Conservation (phyloP, 2,113 vertebrate species). For the Hippolais icterina region DNA sequence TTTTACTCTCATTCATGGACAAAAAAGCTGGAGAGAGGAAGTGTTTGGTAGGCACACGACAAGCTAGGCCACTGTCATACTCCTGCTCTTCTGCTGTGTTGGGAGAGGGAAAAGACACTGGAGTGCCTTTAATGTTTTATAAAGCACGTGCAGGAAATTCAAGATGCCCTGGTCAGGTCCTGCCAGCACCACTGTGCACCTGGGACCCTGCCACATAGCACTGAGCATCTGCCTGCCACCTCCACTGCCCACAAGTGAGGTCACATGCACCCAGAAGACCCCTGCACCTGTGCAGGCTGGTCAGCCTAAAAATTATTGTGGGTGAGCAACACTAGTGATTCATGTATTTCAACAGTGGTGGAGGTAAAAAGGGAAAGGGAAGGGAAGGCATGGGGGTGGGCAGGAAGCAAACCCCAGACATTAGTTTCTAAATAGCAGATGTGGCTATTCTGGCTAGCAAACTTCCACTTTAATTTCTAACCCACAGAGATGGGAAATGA, state of each 20-base stretch:
- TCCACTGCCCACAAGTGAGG: not conserved
- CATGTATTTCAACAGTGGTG: not conserved
- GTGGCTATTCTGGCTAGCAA: slow-evolving; percentile 53
- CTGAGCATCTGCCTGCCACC: not conserved
- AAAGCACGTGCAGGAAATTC: not conserved
- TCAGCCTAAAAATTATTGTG: not conserved
- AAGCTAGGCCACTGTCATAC: not conserved
- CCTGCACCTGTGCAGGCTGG: not conserved
- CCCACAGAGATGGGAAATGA: slow-evolving; percentile 67
- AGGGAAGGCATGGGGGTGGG: not conserved
- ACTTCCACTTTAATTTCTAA: slow-evolving; percentile 63
- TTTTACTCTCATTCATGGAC: not conserved
- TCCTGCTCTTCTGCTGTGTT: not conserved
- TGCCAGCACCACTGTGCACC: not conserved
- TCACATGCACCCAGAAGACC: not conserved
- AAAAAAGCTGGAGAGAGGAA: not conserved
- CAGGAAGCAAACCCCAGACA: slow-evolving; percentile 56
- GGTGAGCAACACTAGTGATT: not conserved
- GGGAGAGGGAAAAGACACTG: not conserved
- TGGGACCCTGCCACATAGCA: not conserved
- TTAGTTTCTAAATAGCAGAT: slow-evolving; percentile 50
- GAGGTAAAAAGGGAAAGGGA: slow-evolving; percentile 39
- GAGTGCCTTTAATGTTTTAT: not conserved
- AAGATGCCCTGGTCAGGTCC: not conserved
- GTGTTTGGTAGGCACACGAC: accelerated